Evolutionary conservation across 2,888 invertebrate genomes (phyloP).

Genomic region (Orchestes rusci): DNA sequence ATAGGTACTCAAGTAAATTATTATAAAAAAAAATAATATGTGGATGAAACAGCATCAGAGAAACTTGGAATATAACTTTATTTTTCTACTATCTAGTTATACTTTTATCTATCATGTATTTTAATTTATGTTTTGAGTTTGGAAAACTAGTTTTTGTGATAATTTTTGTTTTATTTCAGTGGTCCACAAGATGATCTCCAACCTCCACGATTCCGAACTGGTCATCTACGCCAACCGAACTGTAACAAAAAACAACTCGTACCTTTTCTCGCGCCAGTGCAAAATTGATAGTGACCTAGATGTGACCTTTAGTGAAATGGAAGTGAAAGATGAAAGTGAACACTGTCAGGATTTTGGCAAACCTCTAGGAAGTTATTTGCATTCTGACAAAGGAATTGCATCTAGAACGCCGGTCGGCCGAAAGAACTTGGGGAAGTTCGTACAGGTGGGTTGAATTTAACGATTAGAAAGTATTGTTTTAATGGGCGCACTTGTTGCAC

Average conservation of each 20-base stretch:
- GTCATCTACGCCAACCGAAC: conserved; percentile 34
- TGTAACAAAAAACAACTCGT: conserved; percentile 31
- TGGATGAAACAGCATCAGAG: no score
- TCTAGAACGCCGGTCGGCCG: conserved; percentile 42
- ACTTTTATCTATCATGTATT: no score
- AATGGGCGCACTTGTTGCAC: no score
- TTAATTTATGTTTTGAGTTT: no score
- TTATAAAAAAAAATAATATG: no score
- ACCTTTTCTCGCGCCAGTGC: conserved; percentile 26
- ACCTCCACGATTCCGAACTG: conserved; percentile 45
- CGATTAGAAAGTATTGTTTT: no score
- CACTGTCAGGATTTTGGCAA: no score
- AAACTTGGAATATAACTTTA: no score
- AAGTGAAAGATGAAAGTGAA: conserved; percentile 19
- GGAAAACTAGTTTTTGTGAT: no score
- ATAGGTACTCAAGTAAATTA: no score
- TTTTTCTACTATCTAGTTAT: no score
- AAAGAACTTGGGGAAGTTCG: conserved; percentile 40
- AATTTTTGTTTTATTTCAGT: conserved; percentile 31
- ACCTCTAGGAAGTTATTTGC: conserved; percentile 42
- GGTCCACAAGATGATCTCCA: conserved; percentile 51
- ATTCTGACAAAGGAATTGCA: conserved; percentile 41
- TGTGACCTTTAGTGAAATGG: not conserved
- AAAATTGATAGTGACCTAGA: not conserved
- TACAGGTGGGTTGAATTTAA: conserved; percentile 41